Conservation (phyloP, 2,113 vertebrate genomes). For the Cyprinodon brontotheroides region DNA sequence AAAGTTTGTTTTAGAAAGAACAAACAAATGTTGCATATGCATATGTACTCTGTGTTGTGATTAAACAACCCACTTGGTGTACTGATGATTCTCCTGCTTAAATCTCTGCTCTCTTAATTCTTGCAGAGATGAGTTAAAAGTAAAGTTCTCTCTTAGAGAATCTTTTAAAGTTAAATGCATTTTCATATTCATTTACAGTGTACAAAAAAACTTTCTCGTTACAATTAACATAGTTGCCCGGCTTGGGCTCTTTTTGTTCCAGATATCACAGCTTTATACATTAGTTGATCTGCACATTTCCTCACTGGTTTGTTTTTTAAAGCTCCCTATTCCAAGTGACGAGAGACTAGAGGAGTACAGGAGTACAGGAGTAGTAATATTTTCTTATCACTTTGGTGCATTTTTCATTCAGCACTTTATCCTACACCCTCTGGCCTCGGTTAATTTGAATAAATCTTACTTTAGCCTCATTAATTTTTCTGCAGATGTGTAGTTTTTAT, state of each 20-base stretch:
- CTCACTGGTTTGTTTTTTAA: background rate
- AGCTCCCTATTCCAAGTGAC: background rate
- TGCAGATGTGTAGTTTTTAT: slow-evolving; percentile 33
- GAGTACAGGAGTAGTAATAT: background rate
- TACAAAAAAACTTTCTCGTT: slow-evolving; percentile 1
- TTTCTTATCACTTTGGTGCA: slow-evolving; percentile 4
- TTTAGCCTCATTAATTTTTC: slow-evolving; percentile 34
- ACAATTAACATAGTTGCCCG: background rate
- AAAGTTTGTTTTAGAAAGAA: background rate
- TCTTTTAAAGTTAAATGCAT: background rate
- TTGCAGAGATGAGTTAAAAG: slow-evolving; percentile 3
- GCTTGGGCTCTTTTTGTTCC: background rate
- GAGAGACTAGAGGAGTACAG: background rate
- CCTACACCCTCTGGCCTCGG: background rate
- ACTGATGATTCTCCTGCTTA: background rate
- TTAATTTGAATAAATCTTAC: slow-evolving; percentile 23
- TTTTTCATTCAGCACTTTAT: slow-evolving; percentile 12
- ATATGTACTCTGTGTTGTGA: slow-evolving; percentile 18
- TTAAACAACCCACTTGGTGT: slow-evolving; percentile 4
- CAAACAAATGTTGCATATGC: slow-evolving; percentile 5
- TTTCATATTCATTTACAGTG: background rate
- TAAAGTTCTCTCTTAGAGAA: background rate
- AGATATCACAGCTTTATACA: background rate
- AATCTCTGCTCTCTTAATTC: background rate
- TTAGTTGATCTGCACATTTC: slow-evolving; percentile 1